phyloP scores from a whole-genome alignment of 2,888 invertebrate genomes.

The Nephrotoma appendiculata region DNA sequence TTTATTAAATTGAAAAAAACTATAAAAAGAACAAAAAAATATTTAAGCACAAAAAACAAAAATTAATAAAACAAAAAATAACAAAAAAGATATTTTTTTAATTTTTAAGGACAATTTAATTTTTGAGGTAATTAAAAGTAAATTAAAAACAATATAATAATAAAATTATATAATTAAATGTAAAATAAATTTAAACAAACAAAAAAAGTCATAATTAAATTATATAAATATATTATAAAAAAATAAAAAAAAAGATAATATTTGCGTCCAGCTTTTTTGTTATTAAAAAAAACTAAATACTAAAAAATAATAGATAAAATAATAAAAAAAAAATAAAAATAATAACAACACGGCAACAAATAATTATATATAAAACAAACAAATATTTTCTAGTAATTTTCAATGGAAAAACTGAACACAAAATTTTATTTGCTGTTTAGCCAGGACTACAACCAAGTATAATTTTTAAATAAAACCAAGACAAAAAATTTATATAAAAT shows the following conservation, averaged over 20 bases:
- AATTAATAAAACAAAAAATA: background rate
- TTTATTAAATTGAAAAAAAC: background rate
- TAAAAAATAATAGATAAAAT: background rate
- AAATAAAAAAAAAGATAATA: conserved; percentile 1
- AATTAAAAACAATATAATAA: background rate
- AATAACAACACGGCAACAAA: background rate
- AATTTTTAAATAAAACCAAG: background rate
- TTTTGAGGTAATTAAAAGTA: background rate
- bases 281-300: background rate
- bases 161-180: background rate
- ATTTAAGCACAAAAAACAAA: conserved; percentile 2
- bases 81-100: background rate
- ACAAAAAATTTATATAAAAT: background rate
- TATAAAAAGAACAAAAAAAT: background rate
- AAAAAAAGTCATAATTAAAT: background rate
- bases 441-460: background rate
- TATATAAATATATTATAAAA: background rate
- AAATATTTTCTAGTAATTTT: background rate
- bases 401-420: background rate
- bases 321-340: background rate
- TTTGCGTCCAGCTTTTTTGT: conserved; percentile 6
- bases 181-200: background rate
- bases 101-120: conserved; percentile 2
- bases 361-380: background rate
- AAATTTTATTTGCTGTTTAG: background rate